Evolutionary conservation across 2,113 vertebrate species (phyloP).

Genomic region (Sphyrna mokarran): DNA sequence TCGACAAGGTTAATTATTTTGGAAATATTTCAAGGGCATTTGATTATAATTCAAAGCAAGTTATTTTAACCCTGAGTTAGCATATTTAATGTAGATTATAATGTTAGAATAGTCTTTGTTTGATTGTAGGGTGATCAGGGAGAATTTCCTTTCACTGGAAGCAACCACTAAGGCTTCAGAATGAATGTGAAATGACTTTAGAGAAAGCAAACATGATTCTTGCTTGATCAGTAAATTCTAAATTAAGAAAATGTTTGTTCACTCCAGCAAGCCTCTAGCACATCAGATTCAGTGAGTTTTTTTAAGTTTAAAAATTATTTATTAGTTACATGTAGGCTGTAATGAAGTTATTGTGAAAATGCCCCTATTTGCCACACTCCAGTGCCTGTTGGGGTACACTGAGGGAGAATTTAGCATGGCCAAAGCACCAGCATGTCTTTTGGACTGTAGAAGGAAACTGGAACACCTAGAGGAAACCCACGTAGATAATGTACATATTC

Average conservation of each 20-base stretch:
- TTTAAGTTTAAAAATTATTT: no score
- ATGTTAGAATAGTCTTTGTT: not conserved
- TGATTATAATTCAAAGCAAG: not conserved
- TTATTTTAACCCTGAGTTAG: not conserved
- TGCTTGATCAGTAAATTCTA: not conserved
- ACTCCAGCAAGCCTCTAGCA: not conserved
- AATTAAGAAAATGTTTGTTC: not conserved
- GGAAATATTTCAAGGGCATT: not conserved
- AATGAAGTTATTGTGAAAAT: no score
- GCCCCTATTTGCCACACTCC: no score
- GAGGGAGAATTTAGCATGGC: no score
- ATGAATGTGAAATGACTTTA: not conserved
- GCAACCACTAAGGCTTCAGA: not conserved
- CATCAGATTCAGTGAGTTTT: not conserved
- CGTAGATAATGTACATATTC: no score
- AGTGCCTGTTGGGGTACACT: no score
- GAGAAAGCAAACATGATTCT: not conserved
- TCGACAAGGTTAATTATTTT: not conserved
- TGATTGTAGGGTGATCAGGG: not conserved
- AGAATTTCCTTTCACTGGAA: not conserved
- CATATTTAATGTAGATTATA: not conserved
- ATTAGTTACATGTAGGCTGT: no score
- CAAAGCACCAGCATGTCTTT: no score
- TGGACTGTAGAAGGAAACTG: no score
- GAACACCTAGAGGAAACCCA: no score